phyloP scores from a whole-genome alignment of 2,888 invertebrate species.

The Aproaerema taeniolella region DNA sequence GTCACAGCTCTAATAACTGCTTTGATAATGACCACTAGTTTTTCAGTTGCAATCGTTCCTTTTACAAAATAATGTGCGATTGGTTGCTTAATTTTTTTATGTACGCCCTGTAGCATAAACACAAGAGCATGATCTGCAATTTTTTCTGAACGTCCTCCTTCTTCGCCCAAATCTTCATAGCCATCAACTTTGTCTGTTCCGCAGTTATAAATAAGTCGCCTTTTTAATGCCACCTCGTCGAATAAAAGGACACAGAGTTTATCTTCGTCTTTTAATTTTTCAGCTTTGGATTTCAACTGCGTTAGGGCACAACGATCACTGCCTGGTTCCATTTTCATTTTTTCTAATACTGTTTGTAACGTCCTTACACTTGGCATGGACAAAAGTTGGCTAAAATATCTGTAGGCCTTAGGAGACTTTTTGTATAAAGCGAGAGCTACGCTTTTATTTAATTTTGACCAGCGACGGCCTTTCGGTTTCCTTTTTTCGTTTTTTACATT shows the following conservation, averaged over 20 bases:
- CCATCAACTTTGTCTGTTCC: slow-evolving; percentile 13
- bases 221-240: slow-evolving; percentile 18
- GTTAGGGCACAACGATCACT: background rate
- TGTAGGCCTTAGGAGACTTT: slow-evolving; percentile 12
- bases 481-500: no score
- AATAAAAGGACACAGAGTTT: slow-evolving; percentile 9
- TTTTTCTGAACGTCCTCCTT: background rate
- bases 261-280: background rate
- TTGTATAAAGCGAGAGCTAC: no score
- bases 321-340: slow-evolving; percentile 5
- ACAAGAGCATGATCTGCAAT: slow-evolving; percentile 11
- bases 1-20: background rate
- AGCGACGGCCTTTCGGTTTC: no score
- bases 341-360: slow-evolving; percentile 8
- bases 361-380: slow-evolving; percentile 12
- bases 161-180: slow-evolving; percentile 9
- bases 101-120: slow-evolving; percentile 12
- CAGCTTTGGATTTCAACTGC: background rate
- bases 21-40: slow-evolving; percentile 1
- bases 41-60: background rate
- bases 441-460: no score
- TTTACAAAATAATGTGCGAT: slow-evolving; percentile 11
- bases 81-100: slow-evolving; percentile 13
- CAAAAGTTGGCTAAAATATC: slow-evolving; percentile 11
- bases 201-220: slow-evolving; percentile 11